Evolutionary conservation across 2,797 vertebrate species (phyloP), one percentile per base, ranked within the genome.

Genomic region (Avahi laniger): DNA sequence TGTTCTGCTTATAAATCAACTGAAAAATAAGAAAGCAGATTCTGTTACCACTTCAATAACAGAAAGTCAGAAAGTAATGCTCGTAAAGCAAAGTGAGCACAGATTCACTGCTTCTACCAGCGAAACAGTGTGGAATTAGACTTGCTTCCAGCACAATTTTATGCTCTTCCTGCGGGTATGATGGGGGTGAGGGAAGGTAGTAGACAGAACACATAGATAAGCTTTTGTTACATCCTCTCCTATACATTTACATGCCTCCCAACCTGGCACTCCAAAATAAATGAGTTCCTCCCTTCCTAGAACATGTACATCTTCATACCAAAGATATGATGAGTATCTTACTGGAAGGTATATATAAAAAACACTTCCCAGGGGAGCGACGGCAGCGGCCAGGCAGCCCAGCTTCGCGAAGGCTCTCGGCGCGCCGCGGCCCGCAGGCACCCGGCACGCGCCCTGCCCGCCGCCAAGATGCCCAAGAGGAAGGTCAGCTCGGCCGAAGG

Each of bases 401-500:
- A 24, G 67, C 48, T 91, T 33, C 26, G 69, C 22, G 18, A 52
- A 97, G 89, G 70, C 69, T 63, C 76, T 43, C 30, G 43, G 93
- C 97, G 98, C 98, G 96, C 78, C 17, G 52, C 93, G 75, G 81
- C 65, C 80, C 46, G 46, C 82, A 75, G 95, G 80, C 96, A 41
- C 73, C 72, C 46, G 82, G 54, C 89, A 67, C 65, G 81, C 61
- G 67, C 92, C 41, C 12, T 52, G 20, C 80, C 20, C 5, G 83
- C 92, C 70, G 83, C 88, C 57, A 96, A 76, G 93, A 98, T 98
- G 98, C 98, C 98, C 33, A 99, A 98, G 95, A 98, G 98, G 98
- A 98, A 98, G 98, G 98, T 98, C 93, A 98, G 98, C 67, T n/a
- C n/a, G n/a, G n/a, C n/a, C n/a, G n/a, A n/a, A n/a, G n/a, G n/a